Base-by-base conservation (phyloP, 2,888 invertebrate genomes). In the Conops quadrifasciatus region DNA sequence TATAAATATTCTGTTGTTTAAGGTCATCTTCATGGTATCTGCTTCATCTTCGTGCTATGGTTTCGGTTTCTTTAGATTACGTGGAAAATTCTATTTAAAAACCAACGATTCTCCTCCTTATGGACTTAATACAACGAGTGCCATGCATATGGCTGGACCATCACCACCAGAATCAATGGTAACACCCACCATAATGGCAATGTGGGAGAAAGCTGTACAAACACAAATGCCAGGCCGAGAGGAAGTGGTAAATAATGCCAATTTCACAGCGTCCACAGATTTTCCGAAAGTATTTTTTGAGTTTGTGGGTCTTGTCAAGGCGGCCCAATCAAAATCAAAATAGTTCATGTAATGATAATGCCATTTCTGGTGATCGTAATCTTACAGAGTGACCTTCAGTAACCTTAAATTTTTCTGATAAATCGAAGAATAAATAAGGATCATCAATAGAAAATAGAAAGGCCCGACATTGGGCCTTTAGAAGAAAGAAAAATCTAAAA, bases 61-160 rank as follows among this genome's bases (percentile, higher is more conserved):
- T 36, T 9, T 36, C 36, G 9, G 51, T 28, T 47, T 75, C 86
- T 84, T 62, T 87, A 90, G 90, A 77, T 87, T 88, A 79, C 84
- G 88, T 58, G 93, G 93, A 11, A 91, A 90, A 84, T 92, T 90
- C 88, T 92, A 90, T 81, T 87, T 93, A 75, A 87, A 88, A 73
- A 93, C 93, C 1, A 91, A 91, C 74, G 85, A 87, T 15, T 87
- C 85, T 56, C 80, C 89, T 16, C 93, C 92, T 2, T 93, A 88
- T 79, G 91, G 91, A 13, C 88, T 86, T 80, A 89, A 88, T 77
- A 58, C 74, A 19, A 51, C 67, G 45, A 19, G 4, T 5, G n/a
- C 2, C n/a, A 49, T 19, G 19, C 19, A 49, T 11, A 49, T n/a
- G 2, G 49, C 7, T 4, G 49, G 49, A 4, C n/a, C 11, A 49